Evolutionary conservation across 2,888 invertebrate species (phyloP), one percentile per base, ranked within the genome.

Genomic region (Chymomyza fuscimana): DNA sequence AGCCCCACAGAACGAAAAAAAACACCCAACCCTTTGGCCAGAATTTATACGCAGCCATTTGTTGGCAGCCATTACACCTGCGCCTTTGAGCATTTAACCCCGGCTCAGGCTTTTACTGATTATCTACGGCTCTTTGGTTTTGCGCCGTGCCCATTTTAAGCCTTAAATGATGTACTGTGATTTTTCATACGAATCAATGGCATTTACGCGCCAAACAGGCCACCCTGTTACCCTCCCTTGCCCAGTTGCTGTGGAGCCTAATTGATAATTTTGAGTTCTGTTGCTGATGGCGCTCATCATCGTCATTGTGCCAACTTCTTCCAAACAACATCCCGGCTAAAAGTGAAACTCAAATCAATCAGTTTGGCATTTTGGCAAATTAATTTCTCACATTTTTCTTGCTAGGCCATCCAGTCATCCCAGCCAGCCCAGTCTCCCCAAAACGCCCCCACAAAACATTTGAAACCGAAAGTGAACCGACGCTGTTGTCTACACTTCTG

Each of bases 351-450:
- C 70, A 74, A 77, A 82, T 85, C 80, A 86, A 82, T 83, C 83
- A 86, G 82, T 60, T 74, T 79, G 80, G 76, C 81, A 81, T 86
- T 79, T 84, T 78, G 69, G 67, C 63, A 80, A 85, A 86, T 86
- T 86, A 81, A 86, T 86, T 82, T 86, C 75, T 72, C 67, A 74
- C 78, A 85, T 84, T 85, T 84, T 84, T 81, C 86, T 58, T 58
- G 54, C 54, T 54, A 19, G 52, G 52, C 52, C 15, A 15, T 51
- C 51, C 51, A 16, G 52, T 16, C 15, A 15, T 51, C 51, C 51
- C 9, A 7, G 32, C 32, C 10, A 46, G 32, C 32, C 25, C 32
- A 10, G 4, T 40, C 40, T 19, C 19, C 16, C n/a, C 36, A 9
- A 40, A 9, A 40, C 40, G 40, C 40, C 40, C 40, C 10, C 40